These are phyloP conservation scores for Crypturellus undulatus DNA, from an alignment of 2,113 vertebrate genomes.

Conservation along the genomic window DNA sequence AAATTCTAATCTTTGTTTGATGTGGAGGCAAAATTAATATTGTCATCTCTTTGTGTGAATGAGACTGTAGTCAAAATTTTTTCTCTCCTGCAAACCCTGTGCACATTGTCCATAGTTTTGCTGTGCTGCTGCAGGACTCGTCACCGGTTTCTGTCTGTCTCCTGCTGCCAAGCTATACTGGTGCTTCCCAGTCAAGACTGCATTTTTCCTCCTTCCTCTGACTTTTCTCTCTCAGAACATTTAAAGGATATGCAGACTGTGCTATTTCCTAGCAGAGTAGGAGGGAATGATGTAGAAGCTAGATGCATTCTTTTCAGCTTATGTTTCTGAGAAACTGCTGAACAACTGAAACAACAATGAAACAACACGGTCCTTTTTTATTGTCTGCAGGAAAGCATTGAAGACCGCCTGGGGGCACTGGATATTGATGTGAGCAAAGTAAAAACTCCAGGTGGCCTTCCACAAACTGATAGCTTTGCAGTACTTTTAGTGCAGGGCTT, in stretches of 20 bases:
- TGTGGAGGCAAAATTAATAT: not conserved
- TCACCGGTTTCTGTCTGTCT: not conserved
- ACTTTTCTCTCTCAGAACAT: accelerated
- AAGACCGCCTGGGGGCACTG: slow-evolving; percentile 90
- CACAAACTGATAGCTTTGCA: slow-evolving; percentile 90
- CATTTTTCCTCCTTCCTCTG: not conserved
- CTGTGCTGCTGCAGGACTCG: not conserved
- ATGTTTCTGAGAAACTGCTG: not conserved
- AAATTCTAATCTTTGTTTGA: not conserved
- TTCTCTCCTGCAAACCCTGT: not conserved
- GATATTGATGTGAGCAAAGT: slow-evolving; percentile 82
- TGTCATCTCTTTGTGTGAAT: not conserved
- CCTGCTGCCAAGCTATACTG: not conserved
- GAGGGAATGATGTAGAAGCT: not conserved
- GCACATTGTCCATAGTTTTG: not conserved
- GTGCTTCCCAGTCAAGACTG: not conserved
- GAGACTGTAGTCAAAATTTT: not conserved
- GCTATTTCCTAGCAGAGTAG: not conserved
- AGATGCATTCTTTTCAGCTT: not conserved
- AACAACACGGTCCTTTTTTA: not conserved
- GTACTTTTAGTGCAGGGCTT: slow-evolving; percentile 93
- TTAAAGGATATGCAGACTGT: not conserved
- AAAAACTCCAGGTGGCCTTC: slow-evolving; percentile 78
- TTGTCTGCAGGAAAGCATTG: slow-evolving; percentile 86
- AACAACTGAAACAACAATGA: not conserved